Evolutionary conservation across 2,113 vertebrate species (phyloP), one percentile per base, ranked within the genome.

Genomic region (Melierax canorus): DNA sequence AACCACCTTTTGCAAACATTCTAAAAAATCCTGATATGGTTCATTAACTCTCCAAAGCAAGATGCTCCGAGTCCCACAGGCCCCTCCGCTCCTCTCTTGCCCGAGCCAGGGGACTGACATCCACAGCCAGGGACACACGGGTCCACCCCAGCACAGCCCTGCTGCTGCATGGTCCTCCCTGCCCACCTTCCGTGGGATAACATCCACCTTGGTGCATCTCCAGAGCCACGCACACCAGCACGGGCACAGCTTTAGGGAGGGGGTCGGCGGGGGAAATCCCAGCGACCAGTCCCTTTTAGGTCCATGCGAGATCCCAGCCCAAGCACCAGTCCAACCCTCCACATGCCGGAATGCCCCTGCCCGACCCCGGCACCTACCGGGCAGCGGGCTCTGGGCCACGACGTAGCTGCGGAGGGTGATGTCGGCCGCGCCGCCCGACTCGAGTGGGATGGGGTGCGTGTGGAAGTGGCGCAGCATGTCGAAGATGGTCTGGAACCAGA

Each of bases 391-490:
- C 95, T 99, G 99, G 63, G 99, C 99, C 85, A 98, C 98, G 17
- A 99, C 99, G 5, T 99, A 99, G 96, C 99, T 99, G 96, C 99
- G 99, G 8, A 99, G 98, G 23, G 99, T 99, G 98, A 99, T 99
- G 98, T 99, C 99, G 0, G 99, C 99, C 0, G 99, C 99, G 18
- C 99, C 99, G 3, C 99, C 99, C 0, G 99, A 99, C 97, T 99
- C 99, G 26, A 99, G 98, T 1, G 99, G 99, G 90, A 99, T 99
- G 56, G 99, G 99, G 62, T 99, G 99, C 1, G 98, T 98, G 94
- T 99, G 99, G 98, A 99, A 99, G 96, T 99, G 99, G n/a, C 98
- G 98, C 78, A 99, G 95, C 99, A 99, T 99, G 97, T 99, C 99
- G 1, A 99, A 98, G 89, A 99, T 99, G 6, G 99, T 99, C 98